phyloP scores from a whole-genome alignment of 2,113 vertebrate species.

The Motacilla alba region DNA sequence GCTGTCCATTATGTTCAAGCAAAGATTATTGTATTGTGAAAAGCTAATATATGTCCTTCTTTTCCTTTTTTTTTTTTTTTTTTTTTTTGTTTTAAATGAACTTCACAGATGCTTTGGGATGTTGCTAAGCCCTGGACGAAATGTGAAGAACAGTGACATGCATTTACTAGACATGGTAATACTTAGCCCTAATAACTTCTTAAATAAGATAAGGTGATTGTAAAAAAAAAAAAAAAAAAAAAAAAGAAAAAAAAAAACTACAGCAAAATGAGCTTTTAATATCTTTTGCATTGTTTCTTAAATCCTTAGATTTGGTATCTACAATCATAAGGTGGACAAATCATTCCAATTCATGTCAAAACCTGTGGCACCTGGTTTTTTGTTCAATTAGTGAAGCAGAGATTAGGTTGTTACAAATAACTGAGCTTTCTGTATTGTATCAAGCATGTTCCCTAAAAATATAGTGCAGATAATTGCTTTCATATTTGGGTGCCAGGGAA shows the following conservation, averaged over 20 bases:
- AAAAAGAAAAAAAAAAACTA: background rate
- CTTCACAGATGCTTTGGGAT: slow-evolving; percentile 94
- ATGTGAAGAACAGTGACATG: slow-evolving; percentile 97
- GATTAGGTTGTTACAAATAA: background rate
- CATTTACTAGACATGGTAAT: slow-evolving; percentile 97
- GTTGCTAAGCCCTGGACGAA: slow-evolving; percentile 94
- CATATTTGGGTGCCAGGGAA: background rate
- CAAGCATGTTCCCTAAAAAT: background rate
- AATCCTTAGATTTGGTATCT: background rate
- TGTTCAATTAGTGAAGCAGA: background rate
- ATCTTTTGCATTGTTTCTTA: background rate
- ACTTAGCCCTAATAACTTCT: background rate
- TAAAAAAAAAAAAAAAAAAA: background rate
- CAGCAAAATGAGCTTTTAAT: background rate
- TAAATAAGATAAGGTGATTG: background rate
- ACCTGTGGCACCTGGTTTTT: background rate
- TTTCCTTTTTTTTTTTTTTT: background rate
- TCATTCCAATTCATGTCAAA: background rate
- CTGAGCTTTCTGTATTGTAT: background rate
- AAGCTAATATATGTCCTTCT: background rate
- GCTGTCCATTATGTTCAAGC: slow-evolving; percentile 23
- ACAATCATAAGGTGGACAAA: background rate
- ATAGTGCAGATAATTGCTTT: background rate
- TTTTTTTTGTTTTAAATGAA: background rate
- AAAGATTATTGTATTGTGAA: background rate